A percentile compares a stretch with the other conserved stretches of the same genome.
These are phyloP conservation scores for Cantharis rufa DNA, from an alignment of 2,888 invertebrate genomes.

Conservation along the genomic window DNA sequence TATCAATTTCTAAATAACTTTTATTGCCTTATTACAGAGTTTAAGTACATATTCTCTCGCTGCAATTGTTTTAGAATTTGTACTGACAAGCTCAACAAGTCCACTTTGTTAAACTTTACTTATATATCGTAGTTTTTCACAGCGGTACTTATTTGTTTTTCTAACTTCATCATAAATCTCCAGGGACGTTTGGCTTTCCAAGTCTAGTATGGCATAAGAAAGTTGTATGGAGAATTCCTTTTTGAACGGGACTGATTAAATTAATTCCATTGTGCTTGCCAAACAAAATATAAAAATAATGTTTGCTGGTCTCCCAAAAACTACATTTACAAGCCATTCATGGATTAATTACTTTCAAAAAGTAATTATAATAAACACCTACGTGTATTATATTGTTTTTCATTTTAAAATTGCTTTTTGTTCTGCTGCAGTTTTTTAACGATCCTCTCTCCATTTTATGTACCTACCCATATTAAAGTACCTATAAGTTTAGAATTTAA, in stretches of 20 bases:
- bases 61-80: conserved; percentile 3
- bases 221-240: conserved; percentile 5
- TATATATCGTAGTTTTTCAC: conserved; percentile 2
- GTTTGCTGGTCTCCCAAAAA: neutral
- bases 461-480: neutral
- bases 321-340: neutral
- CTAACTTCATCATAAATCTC: conserved; percentile 13
- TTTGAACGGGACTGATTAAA: conserved; percentile 2
- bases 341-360: neutral
- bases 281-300: neutral
- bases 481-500: neutral
- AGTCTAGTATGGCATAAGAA: conserved; percentile 8
- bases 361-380: neutral
- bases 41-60: neutral
- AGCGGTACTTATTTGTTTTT: conserved; percentile 16
- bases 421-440: neutral
- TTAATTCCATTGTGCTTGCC: neutral
- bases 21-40: conserved; percentile 21
- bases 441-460: neutral
- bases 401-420: neutral
- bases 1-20: conserved; percentile 24
- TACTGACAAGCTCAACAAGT: conserved; percentile 13
- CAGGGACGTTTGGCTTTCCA: neutral
- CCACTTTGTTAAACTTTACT: conserved; percentile 13
- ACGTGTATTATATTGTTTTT: neutral